A percentile compares a stretch with the other conserved stretches of the same genome.
These are phyloP conservation scores for Leptodactylus fuscus DNA, from an alignment of 2,113 vertebrate genomes.

Conservation along the genomic window DNA sequence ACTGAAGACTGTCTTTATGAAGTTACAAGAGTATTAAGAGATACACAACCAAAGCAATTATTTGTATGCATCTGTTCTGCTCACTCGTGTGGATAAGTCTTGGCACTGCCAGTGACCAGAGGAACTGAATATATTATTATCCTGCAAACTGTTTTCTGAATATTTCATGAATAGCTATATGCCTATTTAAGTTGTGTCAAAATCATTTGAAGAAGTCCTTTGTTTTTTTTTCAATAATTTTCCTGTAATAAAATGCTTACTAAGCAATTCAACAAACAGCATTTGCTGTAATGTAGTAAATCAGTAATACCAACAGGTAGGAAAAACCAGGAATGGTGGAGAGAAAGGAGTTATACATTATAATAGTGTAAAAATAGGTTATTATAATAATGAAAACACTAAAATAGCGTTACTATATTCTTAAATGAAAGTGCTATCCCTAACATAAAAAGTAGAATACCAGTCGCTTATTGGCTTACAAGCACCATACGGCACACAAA, in stretches of 20 bases:
- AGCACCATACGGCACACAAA: too few species aligned
- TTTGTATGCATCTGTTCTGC: background rate
- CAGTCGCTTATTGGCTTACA: too few species aligned
- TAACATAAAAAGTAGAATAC: too few species aligned
- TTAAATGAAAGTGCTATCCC: too few species aligned
- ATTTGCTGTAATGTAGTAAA: too few species aligned
- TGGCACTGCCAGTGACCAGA: background rate
- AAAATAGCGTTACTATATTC: too few species aligned
- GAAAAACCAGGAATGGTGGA: too few species aligned
- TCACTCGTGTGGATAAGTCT: background rate
- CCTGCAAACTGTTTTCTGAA: background rate
- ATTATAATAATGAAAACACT: too few species aligned
- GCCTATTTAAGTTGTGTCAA: background rate
- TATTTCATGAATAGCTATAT: constrained; percentile 3
- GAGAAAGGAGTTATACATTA: too few species aligned
- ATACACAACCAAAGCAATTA: background rate
- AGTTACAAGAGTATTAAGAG: background rate
- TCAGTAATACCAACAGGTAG: too few species aligned
- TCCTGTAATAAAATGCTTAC: background rate
- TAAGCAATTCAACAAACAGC: too few species aligned
- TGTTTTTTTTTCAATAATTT: background rate
- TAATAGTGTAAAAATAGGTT: too few species aligned
- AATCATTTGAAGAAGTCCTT: background rate
- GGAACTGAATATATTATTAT: background rate
- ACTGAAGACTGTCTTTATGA: background rate